phyloP scores from a whole-genome alignment of 1,140 invertebrate genomes.

The Pseudomyrmex flavicornis region DNA sequence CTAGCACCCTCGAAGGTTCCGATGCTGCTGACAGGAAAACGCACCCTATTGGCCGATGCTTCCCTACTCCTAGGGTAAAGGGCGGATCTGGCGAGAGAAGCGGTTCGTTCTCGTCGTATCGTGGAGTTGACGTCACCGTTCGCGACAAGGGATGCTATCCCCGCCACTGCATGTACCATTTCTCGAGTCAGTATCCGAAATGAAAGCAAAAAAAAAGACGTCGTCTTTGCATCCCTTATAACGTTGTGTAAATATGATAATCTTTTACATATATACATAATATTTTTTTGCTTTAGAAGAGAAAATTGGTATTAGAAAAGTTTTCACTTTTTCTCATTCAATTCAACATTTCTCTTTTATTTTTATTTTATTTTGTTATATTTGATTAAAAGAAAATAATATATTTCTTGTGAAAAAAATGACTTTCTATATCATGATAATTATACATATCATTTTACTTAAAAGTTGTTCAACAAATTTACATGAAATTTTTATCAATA shows the following conservation, averaged over 20 bases:
- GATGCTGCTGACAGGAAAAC: constrained; percentile 49
- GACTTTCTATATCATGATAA: background rate
- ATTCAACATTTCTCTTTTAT: too few species aligned
- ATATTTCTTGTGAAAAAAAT: too few species aligned
- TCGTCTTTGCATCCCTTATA: constrained; percentile 55
- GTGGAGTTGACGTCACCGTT: constrained; percentile 61
- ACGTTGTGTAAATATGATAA: background rate
- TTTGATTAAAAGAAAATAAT: background rate
- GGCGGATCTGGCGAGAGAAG: constrained; percentile 73
- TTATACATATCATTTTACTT: background rate
- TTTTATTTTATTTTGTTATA: background rate
- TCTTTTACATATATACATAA: background rate
- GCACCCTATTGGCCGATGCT: constrained; percentile 72
- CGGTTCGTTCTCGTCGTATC: constrained; percentile 61
- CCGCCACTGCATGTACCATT: constrained; percentile 33
- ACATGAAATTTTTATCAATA: background rate
- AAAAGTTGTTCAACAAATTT: background rate
- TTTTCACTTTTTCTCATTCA: too few species aligned
- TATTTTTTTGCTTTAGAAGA: background rate
- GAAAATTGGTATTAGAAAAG: too few species aligned
- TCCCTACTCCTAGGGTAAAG: constrained; percentile 75
- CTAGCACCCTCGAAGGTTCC: constrained; percentile 63
- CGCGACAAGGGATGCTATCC: constrained; percentile 47
- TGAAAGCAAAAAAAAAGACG: constrained; percentile 66
- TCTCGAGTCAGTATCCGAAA: constrained; percentile 48